Base-by-base conservation (phyloP, 2,113 vertebrate species). In the Cephalopterus ornatus region DNA sequence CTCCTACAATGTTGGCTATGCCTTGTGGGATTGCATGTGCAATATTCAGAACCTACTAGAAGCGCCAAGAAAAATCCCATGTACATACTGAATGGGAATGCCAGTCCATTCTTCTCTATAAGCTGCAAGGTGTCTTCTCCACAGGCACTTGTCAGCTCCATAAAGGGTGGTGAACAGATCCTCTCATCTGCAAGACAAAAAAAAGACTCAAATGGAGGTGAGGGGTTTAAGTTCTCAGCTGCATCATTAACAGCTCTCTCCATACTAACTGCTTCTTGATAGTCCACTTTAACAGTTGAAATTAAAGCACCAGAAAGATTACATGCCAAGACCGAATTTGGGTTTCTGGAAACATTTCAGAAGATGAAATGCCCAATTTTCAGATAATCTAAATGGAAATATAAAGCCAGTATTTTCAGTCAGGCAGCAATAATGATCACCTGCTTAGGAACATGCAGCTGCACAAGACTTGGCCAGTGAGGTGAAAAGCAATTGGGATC, bases 121-220 rank as follows among this genome's bases (percentile, higher is more conserved):
- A 99, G 98, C 96, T 98, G 97, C 98, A 99, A 96, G 35, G 99
- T 99, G 83, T 99, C 99, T 59, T 98, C 98, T 77, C 98, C 99
- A 77, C 98, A 99, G 88, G 99, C 98, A 37, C 97, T 98, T 87
- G 99, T 99, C 95, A 99, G 97, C 94, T 99, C 99, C 99, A 99
- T 99, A 98, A 99, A 99, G 41, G 99, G 99, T 15, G 99, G 99
- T n/a, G 99, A 99, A 97, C 99, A 99, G 95, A 99, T 99, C 95
- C 99, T 98, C 87, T 99, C 98, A 79, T 99, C 99, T 99, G 83
- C 55, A 88, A 89, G 78, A 94, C 47, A 93, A 62, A 70, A 79
- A 28, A 53, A 47, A 74, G 33, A 42, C 26, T 74, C 50, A 85
- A 79, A 85, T 93, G 62, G 44, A 85, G 78, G 92, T 55, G 33